Evolutionary conservation across 1,140 invertebrate genomes (phyloP).

Genomic region (Drosophila bocki): DNA sequence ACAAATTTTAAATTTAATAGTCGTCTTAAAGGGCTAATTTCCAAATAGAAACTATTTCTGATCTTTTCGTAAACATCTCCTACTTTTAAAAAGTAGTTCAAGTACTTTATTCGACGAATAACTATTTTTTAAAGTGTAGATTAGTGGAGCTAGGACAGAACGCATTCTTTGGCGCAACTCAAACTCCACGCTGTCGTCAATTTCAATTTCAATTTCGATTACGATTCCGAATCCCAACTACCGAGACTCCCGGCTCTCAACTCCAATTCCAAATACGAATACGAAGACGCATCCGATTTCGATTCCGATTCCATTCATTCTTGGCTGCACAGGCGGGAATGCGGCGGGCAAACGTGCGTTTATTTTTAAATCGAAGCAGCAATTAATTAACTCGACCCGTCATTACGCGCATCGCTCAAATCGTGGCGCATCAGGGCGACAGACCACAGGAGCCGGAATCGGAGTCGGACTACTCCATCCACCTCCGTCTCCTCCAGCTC

Average conservation of each 20-base stretch:
- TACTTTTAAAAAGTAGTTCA: neutral
- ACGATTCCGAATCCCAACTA: constrained; percentile 21
- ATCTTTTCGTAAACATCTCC: neutral
- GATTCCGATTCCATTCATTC: constrained; percentile 72
- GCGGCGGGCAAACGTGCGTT: constrained; percentile 74
- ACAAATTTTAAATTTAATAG: no score
- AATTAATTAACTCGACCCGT: constrained; percentile 83
- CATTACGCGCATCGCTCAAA: constrained; percentile 82
- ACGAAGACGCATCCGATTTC: constrained; percentile 22
- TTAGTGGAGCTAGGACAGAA: constrained; percentile 16
- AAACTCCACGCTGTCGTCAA: constrained; percentile 60
- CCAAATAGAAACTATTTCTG: neutral
- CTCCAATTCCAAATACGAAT: constrained; percentile 40
- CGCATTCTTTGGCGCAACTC: constrained; percentile 63
- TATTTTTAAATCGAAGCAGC: constrained; percentile 83
- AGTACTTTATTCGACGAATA: no score
- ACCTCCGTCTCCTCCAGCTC: neutral
- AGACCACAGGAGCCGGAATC: constrained; percentile 72
- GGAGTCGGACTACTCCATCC: constrained; percentile 8
- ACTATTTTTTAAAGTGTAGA: constrained; percentile 18
- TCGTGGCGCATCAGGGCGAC: constrained; percentile 75
- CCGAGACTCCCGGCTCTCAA: constrained; percentile 27
- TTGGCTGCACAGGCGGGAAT: constrained; percentile 70
- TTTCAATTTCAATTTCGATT: constrained; percentile 65
- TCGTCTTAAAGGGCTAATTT: no score